Evolutionary conservation across 2,888 invertebrate species (phyloP).

Genomic region (Villa cingulata): DNA sequence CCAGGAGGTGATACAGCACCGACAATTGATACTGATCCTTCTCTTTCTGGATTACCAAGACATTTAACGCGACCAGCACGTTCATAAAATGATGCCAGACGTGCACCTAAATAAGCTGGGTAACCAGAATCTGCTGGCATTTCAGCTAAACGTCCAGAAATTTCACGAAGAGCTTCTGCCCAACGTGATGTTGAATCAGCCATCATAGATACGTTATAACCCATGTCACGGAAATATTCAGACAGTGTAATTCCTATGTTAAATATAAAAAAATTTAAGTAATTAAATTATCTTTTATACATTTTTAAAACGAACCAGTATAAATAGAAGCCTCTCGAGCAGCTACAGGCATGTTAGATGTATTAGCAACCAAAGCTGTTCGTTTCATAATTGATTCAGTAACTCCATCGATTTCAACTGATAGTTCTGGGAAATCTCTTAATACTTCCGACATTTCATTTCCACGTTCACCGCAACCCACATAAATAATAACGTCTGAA

Average conservation of each 20-base stretch:
- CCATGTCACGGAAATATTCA: slow-evolving; percentile 99
- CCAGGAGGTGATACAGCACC: slow-evolving; percentile 99
- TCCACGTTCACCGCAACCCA: slow-evolving; percentile 98
- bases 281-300: background rate
- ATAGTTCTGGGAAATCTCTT: slow-evolving; percentile 96
- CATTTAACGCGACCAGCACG: slow-evolving; percentile 96
- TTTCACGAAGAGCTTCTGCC: slow-evolving; percentile 99
- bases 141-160: slow-evolving; percentile 97
- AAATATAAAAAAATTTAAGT: background rate
- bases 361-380: slow-evolving; percentile 97
- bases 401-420: slow-evolving; percentile 91
- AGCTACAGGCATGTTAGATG: slow-evolving; percentile 99
- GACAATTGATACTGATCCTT: slow-evolving; percentile 98
- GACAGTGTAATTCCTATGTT: slow-evolving; percentile 86
- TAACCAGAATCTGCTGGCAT: slow-evolving; percentile 99
- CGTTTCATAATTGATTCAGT: slow-evolving; percentile 99
- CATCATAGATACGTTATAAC: slow-evolving; percentile 99
- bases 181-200: slow-evolving; percentile 99
- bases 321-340: slow-evolving; percentile 99
- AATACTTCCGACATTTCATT: slow-evolving; percentile 99
- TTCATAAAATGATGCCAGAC: slow-evolving; percentile 98
- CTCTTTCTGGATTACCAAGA: slow-evolving; percentile 92
- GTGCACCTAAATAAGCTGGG: slow-evolving; percentile 96
- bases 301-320: slow-evolving; percentile 49
- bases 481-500: slow-evolving; percentile 98